Base-by-base conservation (phyloP, 2,797 vertebrate species). In the Microtus californicus region DNA sequence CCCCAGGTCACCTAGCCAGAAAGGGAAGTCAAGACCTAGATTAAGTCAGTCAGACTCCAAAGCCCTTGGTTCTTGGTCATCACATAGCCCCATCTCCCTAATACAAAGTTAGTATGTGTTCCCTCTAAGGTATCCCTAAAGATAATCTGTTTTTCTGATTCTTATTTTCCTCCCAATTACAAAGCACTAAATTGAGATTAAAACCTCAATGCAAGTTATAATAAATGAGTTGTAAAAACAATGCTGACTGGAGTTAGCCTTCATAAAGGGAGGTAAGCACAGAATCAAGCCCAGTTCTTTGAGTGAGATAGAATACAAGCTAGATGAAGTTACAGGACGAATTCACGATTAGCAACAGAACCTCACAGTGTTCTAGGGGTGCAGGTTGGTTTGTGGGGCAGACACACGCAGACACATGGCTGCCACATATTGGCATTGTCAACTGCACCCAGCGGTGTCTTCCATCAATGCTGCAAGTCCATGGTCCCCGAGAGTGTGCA, bases 121-220 rank as follows among this genome's bases (percentile, higher is more conserved):
- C 37, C 43, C 43, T 83, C 76, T 51, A 93, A 96, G 93, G 77
- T 91, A 77, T 56, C 48, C 94, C 69, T 95, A 67, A 91, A 97
- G 96, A 97, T 82, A 71, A 95, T 90, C 81, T 82, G 69, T 85
- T 97, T 95, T 83, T 69, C 31, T 87, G 51, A 93, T 81, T 94
- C 76, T 95, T 73, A 48, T n/a, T 94, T 97, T 95, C 45, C 61
- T 91, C 37, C 96, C 79, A 94, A 77, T 97, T 96, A 97, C 91
- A 37, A 97, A 97, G 87, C 43, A 97, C 13, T 83, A 89, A 88
- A 56, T 1, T 90, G 80, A 97, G 98, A 96, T 83, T 94, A 96
- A 96, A 97, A 94, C 71, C 51, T 91, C 59, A 92, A 19, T 48
- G 15, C 91, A 89, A 90, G 54, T 94, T 91, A 91, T 12, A 85